Evolutionary conservation across 2,113 vertebrate species (phyloP), one percentile per base, ranked within the genome.

Genomic region (Neogale vison): DNA sequence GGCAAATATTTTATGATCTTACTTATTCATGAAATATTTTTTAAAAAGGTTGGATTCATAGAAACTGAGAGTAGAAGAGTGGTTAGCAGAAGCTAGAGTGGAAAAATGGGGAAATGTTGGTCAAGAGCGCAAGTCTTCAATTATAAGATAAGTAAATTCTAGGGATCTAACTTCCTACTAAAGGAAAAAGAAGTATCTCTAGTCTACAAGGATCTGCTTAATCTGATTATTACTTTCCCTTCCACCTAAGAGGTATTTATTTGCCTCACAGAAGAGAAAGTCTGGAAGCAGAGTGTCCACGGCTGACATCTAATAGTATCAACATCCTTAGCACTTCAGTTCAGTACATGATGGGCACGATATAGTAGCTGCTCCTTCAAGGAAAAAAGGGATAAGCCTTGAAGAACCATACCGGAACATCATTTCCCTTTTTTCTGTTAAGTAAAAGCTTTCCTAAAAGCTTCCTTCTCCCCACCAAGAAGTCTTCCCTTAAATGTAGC

Each of bases 201-300:
- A 39, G 23, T 34, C 80, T 84, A 24, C 11, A 36, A 31, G 39
- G 34, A 72, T 26, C 39, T 74, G 42, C 34, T 74, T 63, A 61
- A 50, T 36, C 17, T 76, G 72, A 69, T 76, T 47, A 47, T 76
- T 74, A 76, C 24, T 59, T 39, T 34, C 24, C 55, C 69, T 93
- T 85, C n/a, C 29, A 85, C 81, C 55, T 74, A 92, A 92, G 3
- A 81, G 45, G 52, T n/a, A 77, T 83, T 88, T 96, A 80, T 88
- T 82, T 95, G 79, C 29, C 23, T 88, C 69, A 81, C 0, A 59
- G 26, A 52, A 95, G 20, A 87, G 63, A 55, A 71, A 61, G 26
- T 76, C 34, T 18, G 34, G 80, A 95, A 79, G 55, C 45, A 92
- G 42, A 59, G 3, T 18, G 10, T 36, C 59, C 77, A 84, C 23